Base-by-base conservation (phyloP, 2,113 vertebrate species). In the Aphyosemion australe region DNA sequence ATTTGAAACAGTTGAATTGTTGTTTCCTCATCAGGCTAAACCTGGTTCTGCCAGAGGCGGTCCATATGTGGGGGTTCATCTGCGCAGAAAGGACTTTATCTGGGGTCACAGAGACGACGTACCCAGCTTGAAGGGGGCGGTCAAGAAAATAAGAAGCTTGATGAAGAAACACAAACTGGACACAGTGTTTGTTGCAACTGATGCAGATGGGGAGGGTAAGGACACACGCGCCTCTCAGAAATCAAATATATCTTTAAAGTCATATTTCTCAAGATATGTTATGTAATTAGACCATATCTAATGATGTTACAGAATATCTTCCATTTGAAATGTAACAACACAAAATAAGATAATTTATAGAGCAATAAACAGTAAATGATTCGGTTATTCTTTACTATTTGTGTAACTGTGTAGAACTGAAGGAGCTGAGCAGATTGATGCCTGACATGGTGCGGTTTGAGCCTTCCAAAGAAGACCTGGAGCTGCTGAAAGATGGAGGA, bases 71-170 rank as follows among this genome's bases (percentile, higher is more conserved):
- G 96, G 88, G 0, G 95, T 95, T 18, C 97, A 99, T 77, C 92
- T 99, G 37, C 91, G 96, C 47, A 93, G 97, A 39, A 99, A 94
- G 74, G 97, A 99, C 80, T 99, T 99, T 41, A 90, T 98, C 80
- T 99, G 97, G 97, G 97, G 96, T 32, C 97, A 99, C 89, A 89
- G 96, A 84, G 94, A 95, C 42, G 97, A 99, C 0, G 94, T 99
- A 11, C 96, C 97, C 39, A 96, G 94, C 72, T 91, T 99, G 11
- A 92, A 89, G 15, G 94, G 92, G 12, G 95, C 96, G 0, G 95
- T 91, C 16, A 92, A 91, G 86, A 95, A 92, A 85, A 96, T 98
- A 55, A 93, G 19, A 37, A 94, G 91, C 80, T 92, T 99, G 47
- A 87, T 98, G 94, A 92, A 93, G 83, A 90, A 56, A 1, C 90